phyloP scores from a whole-genome alignment of 2,797 vertebrate species.

The Sibirionetta formosa region DNA sequence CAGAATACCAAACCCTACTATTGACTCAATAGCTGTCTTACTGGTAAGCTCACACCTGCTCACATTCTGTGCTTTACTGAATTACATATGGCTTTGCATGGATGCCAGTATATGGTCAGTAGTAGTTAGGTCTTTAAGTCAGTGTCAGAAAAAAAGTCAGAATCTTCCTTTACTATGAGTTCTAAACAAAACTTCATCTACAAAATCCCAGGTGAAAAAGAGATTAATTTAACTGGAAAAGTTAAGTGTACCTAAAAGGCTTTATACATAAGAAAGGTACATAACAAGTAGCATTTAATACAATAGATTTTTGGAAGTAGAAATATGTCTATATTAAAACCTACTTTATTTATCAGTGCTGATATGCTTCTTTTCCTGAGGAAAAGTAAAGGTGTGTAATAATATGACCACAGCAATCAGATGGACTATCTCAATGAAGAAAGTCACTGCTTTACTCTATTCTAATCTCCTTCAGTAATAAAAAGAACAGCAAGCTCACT shows the following conservation, averaged over 20 bases:
- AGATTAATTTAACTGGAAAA: not conserved
- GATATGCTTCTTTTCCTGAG: not conserved
- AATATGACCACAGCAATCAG: not conserved
- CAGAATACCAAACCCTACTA: not conserved
- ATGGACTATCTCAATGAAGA: not conserved
- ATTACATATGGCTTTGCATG: not conserved
- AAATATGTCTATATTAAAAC: not conserved
- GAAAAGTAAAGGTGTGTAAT: not conserved
- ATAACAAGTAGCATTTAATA: not conserved
- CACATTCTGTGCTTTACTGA: not conserved
- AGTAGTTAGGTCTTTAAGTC: not conserved
- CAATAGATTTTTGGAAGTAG: not conserved
- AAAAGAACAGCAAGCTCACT: constrained; percentile 20
- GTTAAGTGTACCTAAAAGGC: not conserved
- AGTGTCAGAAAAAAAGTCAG: not conserved
- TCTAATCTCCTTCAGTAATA: not conserved
- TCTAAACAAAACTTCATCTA: not conserved
- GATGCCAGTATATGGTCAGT: not conserved
- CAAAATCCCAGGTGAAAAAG: not conserved
- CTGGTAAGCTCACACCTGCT: not conserved
- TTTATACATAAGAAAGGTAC: not conserved
- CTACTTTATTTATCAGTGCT: not conserved
- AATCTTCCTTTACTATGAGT: not conserved
- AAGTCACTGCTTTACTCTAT: not conserved
- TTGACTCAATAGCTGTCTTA: not conserved